Conservation (phyloP, 2,888 invertebrate species). For the Pecten maximus region DNA sequence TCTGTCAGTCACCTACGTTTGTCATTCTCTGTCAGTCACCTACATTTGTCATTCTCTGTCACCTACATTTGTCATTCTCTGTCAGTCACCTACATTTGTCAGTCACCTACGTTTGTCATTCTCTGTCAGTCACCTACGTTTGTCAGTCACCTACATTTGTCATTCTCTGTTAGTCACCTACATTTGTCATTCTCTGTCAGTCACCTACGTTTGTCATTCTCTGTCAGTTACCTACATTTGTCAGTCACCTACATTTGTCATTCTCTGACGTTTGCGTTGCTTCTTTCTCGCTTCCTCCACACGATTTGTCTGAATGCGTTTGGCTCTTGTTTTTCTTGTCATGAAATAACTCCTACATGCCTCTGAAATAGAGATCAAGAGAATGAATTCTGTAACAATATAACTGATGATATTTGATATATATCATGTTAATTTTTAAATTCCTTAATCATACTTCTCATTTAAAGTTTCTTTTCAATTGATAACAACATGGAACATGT, state of each 20-base stretch:
- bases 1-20: not conserved
- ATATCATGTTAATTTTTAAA: too few relatives aligned
- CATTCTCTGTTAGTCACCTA: not conserved
- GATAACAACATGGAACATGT: too few relatives aligned
- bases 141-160: not conserved
- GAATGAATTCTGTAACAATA: too few relatives aligned
- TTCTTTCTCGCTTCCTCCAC: not conserved
- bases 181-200: not conserved
- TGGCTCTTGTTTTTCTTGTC: not conserved
- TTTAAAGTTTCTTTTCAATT: too few relatives aligned
- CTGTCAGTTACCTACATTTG: not conserved
- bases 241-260: not conserved
- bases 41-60: too few relatives aligned
- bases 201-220: not conserved
- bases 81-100: not conserved
- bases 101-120: not conserved
- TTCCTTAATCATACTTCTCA: too few relatives aligned
- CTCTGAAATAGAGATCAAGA: too few relatives aligned
- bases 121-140: not conserved
- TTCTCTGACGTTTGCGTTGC: not conserved
- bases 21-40: too few relatives aligned
- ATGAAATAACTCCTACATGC: constrained; percentile 22
- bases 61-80: not conserved
- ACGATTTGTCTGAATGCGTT: not conserved
- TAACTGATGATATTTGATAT: too few relatives aligned